A percentile compares a stretch with the other conserved stretches of the same genome.
phyloP scores from a whole-genome alignment of 64 coral and sea anemone genomes.

The Hydrozoanthus tunicans region DNA sequence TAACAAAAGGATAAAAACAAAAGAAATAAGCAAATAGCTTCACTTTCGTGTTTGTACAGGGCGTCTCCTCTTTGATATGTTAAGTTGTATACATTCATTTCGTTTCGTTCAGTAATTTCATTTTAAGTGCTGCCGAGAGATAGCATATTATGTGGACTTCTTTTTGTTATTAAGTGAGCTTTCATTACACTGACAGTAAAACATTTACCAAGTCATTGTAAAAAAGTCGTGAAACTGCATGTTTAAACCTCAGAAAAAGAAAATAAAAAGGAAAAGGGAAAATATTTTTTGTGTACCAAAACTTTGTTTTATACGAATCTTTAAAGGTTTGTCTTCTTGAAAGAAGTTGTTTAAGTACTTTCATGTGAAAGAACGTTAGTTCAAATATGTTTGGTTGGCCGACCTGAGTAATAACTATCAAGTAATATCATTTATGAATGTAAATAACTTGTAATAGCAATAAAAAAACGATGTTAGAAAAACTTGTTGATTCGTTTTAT shows the following conservation, averaged over 20 bases:
- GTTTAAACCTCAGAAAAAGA: too few relatives aligned
- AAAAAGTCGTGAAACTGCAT: too few relatives aligned
- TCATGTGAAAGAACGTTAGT: conserved; percentile 37
- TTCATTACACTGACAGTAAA: neutral
- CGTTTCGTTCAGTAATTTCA: too few relatives aligned
- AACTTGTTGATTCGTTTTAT: neutral
- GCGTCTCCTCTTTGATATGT: too few relatives aligned
- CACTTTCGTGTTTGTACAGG: too few relatives aligned
- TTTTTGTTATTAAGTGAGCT: too few relatives aligned
- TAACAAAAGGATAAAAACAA: too few relatives aligned
- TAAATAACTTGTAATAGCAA: conserved; percentile 25
- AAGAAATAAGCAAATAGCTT: too few relatives aligned
- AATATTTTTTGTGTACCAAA: neutral
- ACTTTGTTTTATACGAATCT: neutral
- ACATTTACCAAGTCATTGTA: neutral
- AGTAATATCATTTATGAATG: neutral
- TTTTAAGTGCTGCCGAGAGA: too few relatives aligned
- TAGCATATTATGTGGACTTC: too few relatives aligned
- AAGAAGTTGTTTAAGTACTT: conserved; percentile 61
- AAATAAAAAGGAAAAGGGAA: neutral
- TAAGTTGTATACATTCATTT: too few relatives aligned
- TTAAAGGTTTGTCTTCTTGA: conserved; percentile 50
- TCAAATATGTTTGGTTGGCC: neutral
- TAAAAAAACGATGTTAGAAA: neutral
- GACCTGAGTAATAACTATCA: neutral